Base-by-base conservation (phyloP, 2,797 vertebrate species). In the Phylloscopus collybita region DNA sequence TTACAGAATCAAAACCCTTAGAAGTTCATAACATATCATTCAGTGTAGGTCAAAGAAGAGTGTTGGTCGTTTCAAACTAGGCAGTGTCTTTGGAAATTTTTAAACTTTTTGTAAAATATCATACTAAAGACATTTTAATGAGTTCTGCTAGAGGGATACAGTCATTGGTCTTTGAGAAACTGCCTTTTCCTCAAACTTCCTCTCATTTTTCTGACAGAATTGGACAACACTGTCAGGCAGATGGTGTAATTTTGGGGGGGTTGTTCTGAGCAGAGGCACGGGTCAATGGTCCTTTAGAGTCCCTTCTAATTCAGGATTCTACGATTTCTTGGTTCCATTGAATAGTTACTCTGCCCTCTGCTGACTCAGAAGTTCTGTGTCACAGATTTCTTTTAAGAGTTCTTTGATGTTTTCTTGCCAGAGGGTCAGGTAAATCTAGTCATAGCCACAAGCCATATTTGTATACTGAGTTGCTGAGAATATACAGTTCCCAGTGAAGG, bases 291-390 rank as follows among this genome's bases (percentile, higher is more conserved):
- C 47, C 60, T 53, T 29, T 6, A 47, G 14, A 45, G 16, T 60
- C 15, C 30, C 21, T 78, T 78, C 30, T 40, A 42, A 23, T 11
- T 42, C 47, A 72, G 22, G 22, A 5, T 23, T 66, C 34, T 36
- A 5, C 1, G 1, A n/a, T 70, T 85, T 93, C n/a, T 61, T 53
- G 4, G 13, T 76, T 84, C 67, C 16, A 5, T 8, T 51, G 32
- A 76, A 26, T 19, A 60, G 80, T 70, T 79, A 56, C 27, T 86
- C 66, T 95, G 96, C 94, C 83, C 65, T 82, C 90, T 91, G 54
- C 79, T 83, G 91, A 62, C 88, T 84, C 40, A 36, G 11, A 74
- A 71, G 42, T 78, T 90, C 21, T 64, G 2, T 81, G 80, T 71
- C 50, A 47, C 8, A 22, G 49, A 54, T 80, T 80, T 83, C 8